phyloP scores from a whole-genome alignment of 1,140 invertebrate species.

The Achatina immaculata region DNA sequence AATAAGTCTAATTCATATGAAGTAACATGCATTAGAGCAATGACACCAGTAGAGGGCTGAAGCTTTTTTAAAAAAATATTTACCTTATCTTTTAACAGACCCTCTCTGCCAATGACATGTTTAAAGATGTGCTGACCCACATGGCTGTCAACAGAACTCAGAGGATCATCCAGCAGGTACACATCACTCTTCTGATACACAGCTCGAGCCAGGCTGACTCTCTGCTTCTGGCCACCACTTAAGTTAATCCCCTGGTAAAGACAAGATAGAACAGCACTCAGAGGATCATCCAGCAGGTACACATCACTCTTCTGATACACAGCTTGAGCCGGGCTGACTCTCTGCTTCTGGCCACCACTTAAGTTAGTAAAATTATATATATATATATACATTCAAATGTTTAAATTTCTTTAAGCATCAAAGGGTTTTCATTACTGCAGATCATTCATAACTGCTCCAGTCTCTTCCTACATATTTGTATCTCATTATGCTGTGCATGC shows the following conservation, averaged over 20 bases:
- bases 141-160: slow-evolving; percentile 9
- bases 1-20: too few species aligned
- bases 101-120: slow-evolving; percentile 26
- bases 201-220: slow-evolving; percentile 19
- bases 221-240: slow-evolving; percentile 12
- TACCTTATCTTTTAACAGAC: slow-evolving; percentile 17
- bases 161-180: slow-evolving; percentile 23
- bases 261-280: slow-evolving; percentile 9
- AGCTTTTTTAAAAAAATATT: not conserved
- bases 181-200: slow-evolving; percentile 24
- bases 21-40: too few species aligned
- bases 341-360: slow-evolving; percentile 12
- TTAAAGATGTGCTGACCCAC: slow-evolving; percentile 16
- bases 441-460: too few species aligned
- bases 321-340: slow-evolving; percentile 15
- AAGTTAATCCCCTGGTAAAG: not conserved
- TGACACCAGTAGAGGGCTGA: too few species aligned
- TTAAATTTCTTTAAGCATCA: too few species aligned
- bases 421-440: too few species aligned
- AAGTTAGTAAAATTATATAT: too few species aligned
- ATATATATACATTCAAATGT: too few species aligned
- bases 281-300: slow-evolving; percentile 23
- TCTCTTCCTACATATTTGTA: too few species aligned
- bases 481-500: too few species aligned
- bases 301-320: slow-evolving; percentile 24